These are phyloP conservation scores for Lithophane semibrunnea DNA, from an alignment of 2,888 invertebrate genomes.

Conservation along the genomic window DNA sequence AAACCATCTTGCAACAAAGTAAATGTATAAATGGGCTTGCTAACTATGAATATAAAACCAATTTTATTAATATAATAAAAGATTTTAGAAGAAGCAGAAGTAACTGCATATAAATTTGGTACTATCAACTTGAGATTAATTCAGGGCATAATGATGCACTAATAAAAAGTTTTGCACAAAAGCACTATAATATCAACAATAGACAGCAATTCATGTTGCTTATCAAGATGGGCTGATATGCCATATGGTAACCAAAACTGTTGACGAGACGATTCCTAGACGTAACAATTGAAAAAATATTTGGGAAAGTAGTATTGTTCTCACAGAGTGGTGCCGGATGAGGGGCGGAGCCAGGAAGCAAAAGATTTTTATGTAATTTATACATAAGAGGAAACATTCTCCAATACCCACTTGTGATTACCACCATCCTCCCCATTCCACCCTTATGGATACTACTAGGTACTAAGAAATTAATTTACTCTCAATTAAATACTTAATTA, in stretches of 20 bases:
- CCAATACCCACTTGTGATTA: neutral
- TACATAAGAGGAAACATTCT: conserved; percentile 2
- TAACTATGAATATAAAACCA: neutral
- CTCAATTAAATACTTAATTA: neutral
- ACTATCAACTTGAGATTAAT: neutral
- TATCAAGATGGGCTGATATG: neutral
- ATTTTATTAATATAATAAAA: neutral
- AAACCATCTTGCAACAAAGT: neutral
- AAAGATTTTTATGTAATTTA: neutral
- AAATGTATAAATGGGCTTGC: neutral
- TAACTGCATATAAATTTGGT: neutral
- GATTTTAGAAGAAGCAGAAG: neutral
- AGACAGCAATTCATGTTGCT: neutral
- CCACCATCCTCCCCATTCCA: neutral
- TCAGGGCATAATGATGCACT: neutral
- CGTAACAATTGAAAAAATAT: neutral
- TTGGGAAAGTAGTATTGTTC: neutral
- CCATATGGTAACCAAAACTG: neutral
- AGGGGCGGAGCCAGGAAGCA: neutral
- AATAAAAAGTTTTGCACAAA: neutral
- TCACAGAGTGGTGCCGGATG: neutral
- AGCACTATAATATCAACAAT: neutral
- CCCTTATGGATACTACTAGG: no score
- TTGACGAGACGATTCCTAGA: neutral
- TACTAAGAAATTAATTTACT: neutral